Evolutionary conservation across 2,888 invertebrate species (phyloP), one percentile per base, ranked within the genome.

Genomic region (Drosophila longiperda): DNA sequence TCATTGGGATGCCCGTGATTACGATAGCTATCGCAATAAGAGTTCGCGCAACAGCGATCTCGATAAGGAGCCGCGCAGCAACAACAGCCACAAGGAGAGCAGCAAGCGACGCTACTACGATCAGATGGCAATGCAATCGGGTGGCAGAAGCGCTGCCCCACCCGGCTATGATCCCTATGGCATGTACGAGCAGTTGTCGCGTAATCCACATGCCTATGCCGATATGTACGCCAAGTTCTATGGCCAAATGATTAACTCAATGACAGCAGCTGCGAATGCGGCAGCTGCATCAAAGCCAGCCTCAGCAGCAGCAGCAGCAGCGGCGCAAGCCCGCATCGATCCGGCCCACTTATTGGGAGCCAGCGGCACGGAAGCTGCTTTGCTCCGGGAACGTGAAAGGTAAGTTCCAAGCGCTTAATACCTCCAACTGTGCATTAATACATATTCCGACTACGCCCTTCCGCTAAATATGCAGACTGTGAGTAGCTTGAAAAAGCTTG

Each of bases 11-110:
- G 73, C 79, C 0, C 82, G 87, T 4, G 89, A 91, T 45, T 92
- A 93, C 61, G 92, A 93, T 70, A 93, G 93, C 52, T 92, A 93
- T 80, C 91, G 92, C 7, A 90, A 91, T 57, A 91, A 90, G 57
- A 91, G 92, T 33, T 93, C 93, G 7, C 92, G 93, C 48, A 92
- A 91, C 78, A 90, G 92, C 63, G 93, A 93, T 74, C 70, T 91
- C 26, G 92, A 92, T 52, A 91, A 91, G 62, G 90, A 92, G 40
- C 75, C 78, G 74, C 1, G 89, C 32, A 57, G 63, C 42, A 48
- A 60, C 42, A 61, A 38, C 48, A 62, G 15, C 60, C 58, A 29
- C 38, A 55, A 55, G 38, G 55, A 55, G 38, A 55, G 54, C 17
- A 34, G 67, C 73, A 87, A 77, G 20, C 83, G 82, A 0, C 80